Percentiles rank a stretch among this genome's conserved stretches.
phyloP scores from a whole-genome alignment of 2,888 invertebrate genomes.

The Pimpla rufipes region DNA sequence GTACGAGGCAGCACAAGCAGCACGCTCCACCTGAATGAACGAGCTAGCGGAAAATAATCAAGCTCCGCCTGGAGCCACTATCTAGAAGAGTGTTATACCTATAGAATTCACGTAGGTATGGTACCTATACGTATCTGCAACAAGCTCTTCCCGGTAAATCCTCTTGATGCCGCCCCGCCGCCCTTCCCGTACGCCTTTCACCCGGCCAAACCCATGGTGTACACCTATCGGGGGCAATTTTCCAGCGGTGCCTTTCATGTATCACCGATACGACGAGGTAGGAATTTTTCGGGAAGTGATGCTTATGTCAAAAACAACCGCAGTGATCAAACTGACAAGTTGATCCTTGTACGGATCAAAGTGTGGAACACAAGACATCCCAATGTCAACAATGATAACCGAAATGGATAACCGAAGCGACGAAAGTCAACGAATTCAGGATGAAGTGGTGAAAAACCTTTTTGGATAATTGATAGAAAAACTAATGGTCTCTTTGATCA shows the following conservation, averaged over 20 bases:
- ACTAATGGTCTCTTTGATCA: background rate
- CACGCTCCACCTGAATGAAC: constrained; percentile 85
- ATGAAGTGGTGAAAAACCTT: background rate
- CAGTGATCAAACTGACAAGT: background rate
- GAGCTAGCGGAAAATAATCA: constrained; percentile 85
- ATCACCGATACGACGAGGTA: constrained; percentile 14
- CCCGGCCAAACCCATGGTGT: constrained; percentile 50
- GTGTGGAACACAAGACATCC: background rate
- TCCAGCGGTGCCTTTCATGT: constrained; percentile 43
- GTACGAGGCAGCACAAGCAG: constrained; percentile 74
- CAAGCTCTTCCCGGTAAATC: constrained; percentile 71
- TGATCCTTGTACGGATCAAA: background rate
- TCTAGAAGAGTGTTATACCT: constrained; percentile 74
- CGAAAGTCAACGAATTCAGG: background rate
- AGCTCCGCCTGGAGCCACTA: constrained; percentile 84
- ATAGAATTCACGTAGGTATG: constrained; percentile 72
- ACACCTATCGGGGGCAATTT: constrained; percentile 54
- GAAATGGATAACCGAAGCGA: background rate
- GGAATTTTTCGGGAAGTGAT: background rate
- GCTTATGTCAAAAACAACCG: background rate
- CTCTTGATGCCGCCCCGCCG: constrained; percentile 63
- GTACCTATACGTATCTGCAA: constrained; percentile 64
- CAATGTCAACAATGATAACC: background rate
- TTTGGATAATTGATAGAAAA: background rate
- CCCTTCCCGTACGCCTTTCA: constrained; percentile 27